Conservation (phyloP, 2,888 invertebrate species). For the Phalera bucephala region DNA sequence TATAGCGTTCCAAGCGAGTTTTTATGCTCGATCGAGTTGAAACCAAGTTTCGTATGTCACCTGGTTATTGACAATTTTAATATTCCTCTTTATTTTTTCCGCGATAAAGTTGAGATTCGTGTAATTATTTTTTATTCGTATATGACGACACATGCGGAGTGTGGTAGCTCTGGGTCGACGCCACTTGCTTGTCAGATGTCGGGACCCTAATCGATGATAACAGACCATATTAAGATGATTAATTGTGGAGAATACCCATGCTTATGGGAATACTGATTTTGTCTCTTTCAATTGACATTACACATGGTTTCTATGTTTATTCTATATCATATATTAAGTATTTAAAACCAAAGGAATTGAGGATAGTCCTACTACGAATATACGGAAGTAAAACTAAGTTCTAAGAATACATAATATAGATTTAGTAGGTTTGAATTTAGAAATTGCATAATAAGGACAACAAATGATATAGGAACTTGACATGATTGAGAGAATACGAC, state of each 20-base stretch:
- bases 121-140: constrained; percentile 30
- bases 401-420: no score
- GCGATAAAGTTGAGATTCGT: constrained; percentile 26
- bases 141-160: constrained; percentile 50
- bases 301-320: no score
- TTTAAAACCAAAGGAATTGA: no score
- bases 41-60: constrained; percentile 70
- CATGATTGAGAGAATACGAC: no score
- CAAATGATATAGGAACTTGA: no score
- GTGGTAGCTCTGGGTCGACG: constrained; percentile 34
- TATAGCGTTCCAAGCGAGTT: constrained; percentile 65
- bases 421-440: no score
- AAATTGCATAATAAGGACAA: no score
- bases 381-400: no score
- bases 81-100: constrained; percentile 32
- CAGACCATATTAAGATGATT: constrained; percentile 40
- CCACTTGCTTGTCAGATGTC: constrained; percentile 61
- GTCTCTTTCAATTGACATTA: no score
- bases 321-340: no score
- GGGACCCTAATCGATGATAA: constrained; percentile 37
- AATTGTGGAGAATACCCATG: constrained; percentile 17
- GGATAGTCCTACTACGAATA: no score
- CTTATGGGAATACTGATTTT: constrained; percentile 19
- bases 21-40: constrained; percentile 74
- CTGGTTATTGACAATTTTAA: constrained; percentile 40